Evolutionary conservation across 2,113 vertebrate species (phyloP).

Genomic region (Psilopogon haemacephalus): DNA sequence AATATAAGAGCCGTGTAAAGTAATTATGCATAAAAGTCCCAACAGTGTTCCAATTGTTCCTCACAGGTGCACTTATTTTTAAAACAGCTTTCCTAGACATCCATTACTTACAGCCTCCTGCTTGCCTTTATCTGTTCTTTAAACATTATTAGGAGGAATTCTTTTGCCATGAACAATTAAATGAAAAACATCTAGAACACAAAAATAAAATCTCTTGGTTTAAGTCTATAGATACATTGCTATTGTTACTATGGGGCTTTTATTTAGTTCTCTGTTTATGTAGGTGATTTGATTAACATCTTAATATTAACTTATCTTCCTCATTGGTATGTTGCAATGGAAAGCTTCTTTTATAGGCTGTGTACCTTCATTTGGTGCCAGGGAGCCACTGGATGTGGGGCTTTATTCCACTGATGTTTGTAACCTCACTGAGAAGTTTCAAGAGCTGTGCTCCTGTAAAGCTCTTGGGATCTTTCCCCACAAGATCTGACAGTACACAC

Average conservation of each 20-base stretch:
- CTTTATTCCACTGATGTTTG: background rate
- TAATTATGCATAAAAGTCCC: constrained; percentile 48
- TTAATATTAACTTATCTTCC: background rate
- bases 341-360: background rate
- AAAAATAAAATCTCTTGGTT: background rate
- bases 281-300: background rate
- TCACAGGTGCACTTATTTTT: constrained; percentile 32
- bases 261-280: background rate
- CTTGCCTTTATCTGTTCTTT: background rate
- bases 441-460: background rate
- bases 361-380: background rate
- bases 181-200: background rate
- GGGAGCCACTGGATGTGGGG: fast-evolving
- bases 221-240: background rate
- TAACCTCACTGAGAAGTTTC: background rate
- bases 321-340: background rate
- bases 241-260: background rate
- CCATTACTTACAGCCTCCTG: background rate
- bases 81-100: constrained; percentile 18
- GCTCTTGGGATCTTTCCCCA: background rate
- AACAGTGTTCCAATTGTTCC: background rate
- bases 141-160: background rate
- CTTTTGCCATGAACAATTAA: background rate
- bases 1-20: constrained; percentile 36
- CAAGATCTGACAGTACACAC: background rate